phyloP scores from a whole-genome alignment of 1,140 invertebrate genomes.

The Akabosia matsudoensis region DNA sequence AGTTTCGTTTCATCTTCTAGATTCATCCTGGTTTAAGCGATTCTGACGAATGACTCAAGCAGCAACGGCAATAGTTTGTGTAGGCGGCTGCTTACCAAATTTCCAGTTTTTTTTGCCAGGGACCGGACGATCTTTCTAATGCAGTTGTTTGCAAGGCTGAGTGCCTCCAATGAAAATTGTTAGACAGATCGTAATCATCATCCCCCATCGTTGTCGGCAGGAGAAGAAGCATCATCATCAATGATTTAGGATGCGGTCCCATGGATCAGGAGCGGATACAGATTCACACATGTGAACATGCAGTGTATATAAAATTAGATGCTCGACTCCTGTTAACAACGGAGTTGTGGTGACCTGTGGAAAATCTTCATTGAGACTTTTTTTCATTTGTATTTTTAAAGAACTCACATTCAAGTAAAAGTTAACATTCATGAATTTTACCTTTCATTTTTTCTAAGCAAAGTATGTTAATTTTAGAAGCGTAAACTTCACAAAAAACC shows the following conservation, averaged over 20 bases:
- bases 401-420: no score
- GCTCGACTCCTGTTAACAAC: no score
- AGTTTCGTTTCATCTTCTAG: not conserved
- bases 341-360: no score
- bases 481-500: not conserved
- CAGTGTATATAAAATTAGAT: not conserved
- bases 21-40: not conserved
- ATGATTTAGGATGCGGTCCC: conserved; percentile 19
- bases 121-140: not conserved
- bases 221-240: conserved; percentile 18
- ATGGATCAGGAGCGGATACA: not conserved
- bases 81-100: no score
- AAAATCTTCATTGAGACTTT: no score
- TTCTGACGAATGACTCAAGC: not conserved
- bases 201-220: not conserved
- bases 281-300: not conserved
- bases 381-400: no score
- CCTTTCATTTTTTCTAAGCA: conserved; percentile 2
- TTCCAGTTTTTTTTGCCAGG: not conserved
- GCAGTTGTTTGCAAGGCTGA: not conserved
- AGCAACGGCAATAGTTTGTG: not conserved
- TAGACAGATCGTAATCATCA: not conserved
- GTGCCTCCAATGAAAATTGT: not conserved
- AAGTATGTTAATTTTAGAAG: not conserved
- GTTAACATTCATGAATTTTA: not conserved